Evolutionary conservation across 1,140 invertebrate species (phyloP).

Genomic region (Hylaeus anthracinus): DNA sequence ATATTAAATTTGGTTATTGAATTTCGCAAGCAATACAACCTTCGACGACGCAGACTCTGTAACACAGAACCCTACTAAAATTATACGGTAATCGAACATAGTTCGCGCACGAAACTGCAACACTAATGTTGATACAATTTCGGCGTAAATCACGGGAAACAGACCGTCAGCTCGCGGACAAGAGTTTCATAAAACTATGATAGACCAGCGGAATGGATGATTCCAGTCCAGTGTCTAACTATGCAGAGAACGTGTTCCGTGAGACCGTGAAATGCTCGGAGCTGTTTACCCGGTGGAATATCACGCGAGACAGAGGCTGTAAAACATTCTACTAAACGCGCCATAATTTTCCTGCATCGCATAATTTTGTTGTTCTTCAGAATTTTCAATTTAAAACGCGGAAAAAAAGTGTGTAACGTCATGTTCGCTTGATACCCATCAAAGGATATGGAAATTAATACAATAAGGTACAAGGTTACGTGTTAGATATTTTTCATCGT

Average conservation of each 20-base stretch:
- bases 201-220: background rate
- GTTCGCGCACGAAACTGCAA: background rate
- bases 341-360: background rate
- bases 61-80: background rate
- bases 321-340: conserved; percentile 3
- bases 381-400: background rate
- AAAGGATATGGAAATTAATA: no score
- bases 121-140: background rate
- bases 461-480: no score
- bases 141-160: background rate
- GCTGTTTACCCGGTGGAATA: conserved; percentile 26
- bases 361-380: background rate
- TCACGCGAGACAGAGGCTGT: conserved; percentile 5
- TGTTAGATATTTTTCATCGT: no score
- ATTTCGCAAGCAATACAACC: background rate
- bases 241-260: conserved; percentile 30
- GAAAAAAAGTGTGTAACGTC: background rate
- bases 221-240: conserved; percentile 23
- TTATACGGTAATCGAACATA: background rate
- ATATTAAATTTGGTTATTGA: background rate
- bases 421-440: background rate
- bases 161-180: no score
- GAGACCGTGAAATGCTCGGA: conserved; percentile 24
- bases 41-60: background rate
- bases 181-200: conserved; percentile 31